Evolutionary conservation across 92 coral and sea anemone species (phyloP), one percentile per base, ranked within the genome.

Genomic region (Virgularia gustaviana): DNA sequence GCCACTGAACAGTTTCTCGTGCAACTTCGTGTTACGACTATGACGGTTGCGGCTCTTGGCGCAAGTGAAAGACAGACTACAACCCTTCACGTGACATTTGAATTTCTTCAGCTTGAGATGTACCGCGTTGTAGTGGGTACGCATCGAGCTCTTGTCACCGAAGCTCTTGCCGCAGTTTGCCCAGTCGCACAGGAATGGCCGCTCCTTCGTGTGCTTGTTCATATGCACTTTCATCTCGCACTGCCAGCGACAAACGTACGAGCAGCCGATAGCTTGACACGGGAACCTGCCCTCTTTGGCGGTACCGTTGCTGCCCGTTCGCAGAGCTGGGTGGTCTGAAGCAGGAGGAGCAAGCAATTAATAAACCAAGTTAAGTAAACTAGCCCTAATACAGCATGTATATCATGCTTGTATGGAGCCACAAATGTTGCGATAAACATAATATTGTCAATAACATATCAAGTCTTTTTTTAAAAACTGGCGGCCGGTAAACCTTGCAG

Each of bases 41-140:
- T 80, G 85, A 11, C 85, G 85, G 19, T 80, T 80, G 44, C 85
- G 67, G 11, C 79, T 72, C 39, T 80, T 80, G 24, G 85, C 85
- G n/a, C 85, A 80, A 12, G 79, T 77, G 57, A 80, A 80, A 3
- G 54, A 63, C 34, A 63, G 61, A 44, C 79, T 77, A 57, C 85
- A 80, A 0, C 80, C 85, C 11, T 76, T 76, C 36, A 80, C 85
- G 42, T 72, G 64, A 47, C 85, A 80, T 38, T 80, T 73, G 36
- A 72, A 80, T 42, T 80, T 77, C 38, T 56, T 80, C 49, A 76
- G 63, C 27, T 73, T 80, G 4, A 73, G 58, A 64, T 80, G 85
- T 6, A 80, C 85, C 11, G 79, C 78, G 30, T 68, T 80, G 74
- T 80, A 80, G 67, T 80, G 85, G 25, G 78, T 77, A 18, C 85